Base-by-base conservation (phyloP, 2,888 invertebrate genomes). In the Eristalis pertinax region DNA sequence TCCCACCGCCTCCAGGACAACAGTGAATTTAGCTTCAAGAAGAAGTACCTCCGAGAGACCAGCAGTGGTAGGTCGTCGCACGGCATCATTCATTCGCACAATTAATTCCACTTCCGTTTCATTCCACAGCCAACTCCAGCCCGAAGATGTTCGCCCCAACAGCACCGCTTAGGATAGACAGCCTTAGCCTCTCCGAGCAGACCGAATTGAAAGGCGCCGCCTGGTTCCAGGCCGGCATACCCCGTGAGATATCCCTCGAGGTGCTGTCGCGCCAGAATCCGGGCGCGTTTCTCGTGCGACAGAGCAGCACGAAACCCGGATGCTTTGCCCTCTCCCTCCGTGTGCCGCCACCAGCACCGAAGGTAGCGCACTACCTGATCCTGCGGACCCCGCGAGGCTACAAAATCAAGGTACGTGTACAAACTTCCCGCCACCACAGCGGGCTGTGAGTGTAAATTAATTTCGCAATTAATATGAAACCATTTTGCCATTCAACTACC, bases 221-320 rank as follows among this genome's bases (percentile, higher is more conserved):
- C 8, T 99, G 98, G 99, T 99, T 98, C 93, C 98, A 99, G 93
- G 98, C 98, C 70, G 98, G 98, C 22, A 98, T 99, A 90, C 98
- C 98, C 10, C 95, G 98, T 94, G 98, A 96, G 93, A 98, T 98
- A 90, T 98, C 98, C 11, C 94, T 99, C 90, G 98, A 99, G 93
- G 97, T 98, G 90, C 94, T 99, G 89, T 95, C 96, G 88, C 96
- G 97, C 89, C 98, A 98, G 93, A 96, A 97, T 89, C 97, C 98
- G 85, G 99, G 99, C 78, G 97, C 98, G 67, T 99, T 99, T 94
- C 96, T 99, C 94, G 99, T 99, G 86, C 95, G 99, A 82, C 97
- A 98, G 93, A 98, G 98, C 92, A 98, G 98, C 89, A 98, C 98
- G 90, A 98, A 98, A 93, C 95, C 97, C 0, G 98, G 98, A 84